A percentile compares a stretch with the other conserved stretches of the same genome.
These are phyloP conservation scores for Ephialtes manifestator DNA, from an alignment of 2,888 invertebrate species.

Conservation along the genomic window DNA sequence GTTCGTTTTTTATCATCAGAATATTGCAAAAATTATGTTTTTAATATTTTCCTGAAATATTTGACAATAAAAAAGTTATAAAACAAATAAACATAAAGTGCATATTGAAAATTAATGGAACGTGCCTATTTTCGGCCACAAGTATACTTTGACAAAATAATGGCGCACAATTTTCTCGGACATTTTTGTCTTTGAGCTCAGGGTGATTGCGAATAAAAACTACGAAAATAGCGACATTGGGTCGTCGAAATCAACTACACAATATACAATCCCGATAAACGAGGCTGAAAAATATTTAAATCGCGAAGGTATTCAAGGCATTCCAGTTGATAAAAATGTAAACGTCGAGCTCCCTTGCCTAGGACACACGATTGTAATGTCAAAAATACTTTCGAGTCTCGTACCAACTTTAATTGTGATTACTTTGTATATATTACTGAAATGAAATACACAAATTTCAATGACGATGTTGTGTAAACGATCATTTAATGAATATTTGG, in stretches of 20 bases:
- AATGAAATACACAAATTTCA: conserved; percentile 64
- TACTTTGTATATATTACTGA: conserved; percentile 74
- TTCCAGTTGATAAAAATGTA: conserved; percentile 33
- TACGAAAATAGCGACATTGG: conserved; percentile 4
- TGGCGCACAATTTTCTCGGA: conserved; percentile 39
- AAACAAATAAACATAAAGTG: no score
- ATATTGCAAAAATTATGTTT: no score
- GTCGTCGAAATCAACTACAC: conserved; percentile 4
- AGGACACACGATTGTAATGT: conserved; percentile 14
- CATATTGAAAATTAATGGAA: no score
- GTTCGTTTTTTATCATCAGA: no score
- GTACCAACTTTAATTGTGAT: conserved; percentile 73
- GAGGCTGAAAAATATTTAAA: conserved; percentile 24
- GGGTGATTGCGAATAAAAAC: conserved; percentile 10
- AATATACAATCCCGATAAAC: conserved; percentile 27
- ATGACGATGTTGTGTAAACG: not conserved
- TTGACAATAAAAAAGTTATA: no score
- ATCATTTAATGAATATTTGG: conserved; percentile 7
- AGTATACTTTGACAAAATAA: conserved; percentile 33
- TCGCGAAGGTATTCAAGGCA: conserved; percentile 34
- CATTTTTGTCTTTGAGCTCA: conserved; percentile 12
- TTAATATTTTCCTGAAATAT: no score
- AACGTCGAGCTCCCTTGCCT: conserved; percentile 12
- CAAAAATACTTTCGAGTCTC: conserved; percentile 16
- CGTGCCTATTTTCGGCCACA: not conserved